phyloP scores from a whole-genome alignment of 2,797 vertebrate species.

The Falco peregrinus region DNA sequence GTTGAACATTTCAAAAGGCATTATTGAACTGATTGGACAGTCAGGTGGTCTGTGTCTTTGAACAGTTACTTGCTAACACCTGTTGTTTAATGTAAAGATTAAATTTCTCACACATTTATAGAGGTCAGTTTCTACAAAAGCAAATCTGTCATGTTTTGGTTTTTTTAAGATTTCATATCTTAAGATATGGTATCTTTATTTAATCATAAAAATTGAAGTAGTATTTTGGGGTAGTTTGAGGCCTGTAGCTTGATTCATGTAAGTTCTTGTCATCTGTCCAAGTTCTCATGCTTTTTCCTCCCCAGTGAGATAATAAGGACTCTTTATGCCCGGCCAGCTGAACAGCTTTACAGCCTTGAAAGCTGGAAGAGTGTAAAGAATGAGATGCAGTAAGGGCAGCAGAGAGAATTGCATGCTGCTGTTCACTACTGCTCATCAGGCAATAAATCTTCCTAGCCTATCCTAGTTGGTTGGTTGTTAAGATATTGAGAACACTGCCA shows the following conservation, averaged over 20 bases:
- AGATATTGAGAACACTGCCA: background rate
- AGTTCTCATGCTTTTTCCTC: background rate
- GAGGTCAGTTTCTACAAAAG: background rate
- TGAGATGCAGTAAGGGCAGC: background rate
- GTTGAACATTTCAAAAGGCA: background rate
- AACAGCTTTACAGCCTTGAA: constrained; percentile 1
- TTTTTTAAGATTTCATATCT: background rate
- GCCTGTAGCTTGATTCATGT: background rate
- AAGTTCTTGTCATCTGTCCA: background rate
- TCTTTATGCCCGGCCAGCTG: background rate
- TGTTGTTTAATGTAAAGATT: background rate
- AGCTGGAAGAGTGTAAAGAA: constrained; percentile 32
- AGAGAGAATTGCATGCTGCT: background rate
- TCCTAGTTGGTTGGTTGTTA: background rate
- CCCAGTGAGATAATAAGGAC: background rate
- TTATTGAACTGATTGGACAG: background rate
- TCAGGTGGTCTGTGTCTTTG: background rate
- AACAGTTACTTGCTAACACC: background rate
- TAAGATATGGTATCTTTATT: background rate
- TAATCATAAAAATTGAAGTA: background rate
- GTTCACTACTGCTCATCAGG: background rate
- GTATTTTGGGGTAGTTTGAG: background rate
- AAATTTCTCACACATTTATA: background rate
- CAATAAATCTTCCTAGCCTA: background rate
- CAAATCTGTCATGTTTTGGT: background rate